A percentile compares a stretch with the other conserved stretches of the same genome.
These are phyloP conservation scores for Tachina grossa DNA, from an alignment of 2,888 invertebrate species.

Conservation along the genomic window DNA sequence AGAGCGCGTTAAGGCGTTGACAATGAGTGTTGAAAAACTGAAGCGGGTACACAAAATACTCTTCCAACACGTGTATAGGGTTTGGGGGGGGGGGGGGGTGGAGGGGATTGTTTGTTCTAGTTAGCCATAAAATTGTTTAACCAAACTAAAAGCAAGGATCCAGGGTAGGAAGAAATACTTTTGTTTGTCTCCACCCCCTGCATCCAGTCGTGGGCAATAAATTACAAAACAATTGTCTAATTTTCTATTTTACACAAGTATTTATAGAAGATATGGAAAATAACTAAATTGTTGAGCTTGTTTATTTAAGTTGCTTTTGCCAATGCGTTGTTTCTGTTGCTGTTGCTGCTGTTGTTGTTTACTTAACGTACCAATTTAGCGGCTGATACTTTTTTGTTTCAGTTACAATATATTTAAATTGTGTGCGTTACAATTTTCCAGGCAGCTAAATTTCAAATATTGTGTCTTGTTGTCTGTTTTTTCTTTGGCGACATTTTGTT, in stretches of 20 bases:
- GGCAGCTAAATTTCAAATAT: conserved; percentile 57
- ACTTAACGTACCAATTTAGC: conserved; percentile 27
- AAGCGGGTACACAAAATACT: conserved; percentile 32
- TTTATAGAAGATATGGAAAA: conserved; percentile 14
- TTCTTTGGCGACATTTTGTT: conserved; percentile 51
- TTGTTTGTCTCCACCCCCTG: not conserved
- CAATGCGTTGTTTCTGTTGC: not conserved
- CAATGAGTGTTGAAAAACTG: conserved; percentile 61
- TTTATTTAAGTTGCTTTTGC: conserved; percentile 5
- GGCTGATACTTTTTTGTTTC: not conserved
- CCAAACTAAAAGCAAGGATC: conserved; percentile 10
- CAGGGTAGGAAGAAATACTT: not conserved
- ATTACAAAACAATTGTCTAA: conserved; percentile 65
- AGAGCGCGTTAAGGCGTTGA: conserved; percentile 65
- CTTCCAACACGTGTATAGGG: not conserved
- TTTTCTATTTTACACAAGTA: conserved; percentile 37
- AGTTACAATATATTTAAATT: not conserved
- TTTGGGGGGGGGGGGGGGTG: not conserved
- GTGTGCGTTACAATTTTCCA: conserved; percentile 46
- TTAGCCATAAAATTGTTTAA: conserved; percentile 62
- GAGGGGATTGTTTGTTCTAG: conserved; percentile 17
- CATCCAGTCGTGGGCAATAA: conserved; percentile 57
- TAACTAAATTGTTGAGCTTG: conserved; percentile 39
- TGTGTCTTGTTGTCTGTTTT: conserved; percentile 4
- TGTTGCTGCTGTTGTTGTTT: conserved; percentile 17